Conservation (phyloP, 2,797 vertebrate genomes). For the Sebastes kiyomatsui region DNA sequence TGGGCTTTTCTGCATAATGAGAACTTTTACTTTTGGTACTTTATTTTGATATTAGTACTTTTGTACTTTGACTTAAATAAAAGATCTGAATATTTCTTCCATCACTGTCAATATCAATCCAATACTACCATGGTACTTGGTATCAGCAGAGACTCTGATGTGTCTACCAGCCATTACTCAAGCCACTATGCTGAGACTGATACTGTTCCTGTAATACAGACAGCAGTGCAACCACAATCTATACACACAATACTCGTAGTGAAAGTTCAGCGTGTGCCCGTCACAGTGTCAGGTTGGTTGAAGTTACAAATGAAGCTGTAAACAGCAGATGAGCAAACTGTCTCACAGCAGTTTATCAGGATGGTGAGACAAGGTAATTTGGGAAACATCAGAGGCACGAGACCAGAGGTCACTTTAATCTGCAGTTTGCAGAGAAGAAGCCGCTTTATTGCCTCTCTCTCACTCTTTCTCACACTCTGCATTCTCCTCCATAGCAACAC, state of each 20-base stretch:
- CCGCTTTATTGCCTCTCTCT: neutral
- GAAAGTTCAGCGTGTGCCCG: neutral
- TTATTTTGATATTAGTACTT: neutral
- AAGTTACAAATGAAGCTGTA: neutral
- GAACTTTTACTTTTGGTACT: neutral
- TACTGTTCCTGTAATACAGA: neutral
- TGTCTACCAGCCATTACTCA: neutral
- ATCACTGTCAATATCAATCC: neutral
- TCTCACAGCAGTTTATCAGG: conserved; percentile 27
- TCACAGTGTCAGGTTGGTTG: neutral
- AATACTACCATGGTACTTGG: no score
- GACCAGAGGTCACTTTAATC: conserved; percentile 63
- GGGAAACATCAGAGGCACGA: conserved; percentile 28
- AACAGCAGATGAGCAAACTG: conserved; percentile 13
- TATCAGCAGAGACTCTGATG: no score
- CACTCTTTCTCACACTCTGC: conserved; percentile 30
- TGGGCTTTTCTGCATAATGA: no score
- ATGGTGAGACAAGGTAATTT: conserved; percentile 50
- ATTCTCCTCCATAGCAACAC: conserved; percentile 52
- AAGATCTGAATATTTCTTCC: neutral
- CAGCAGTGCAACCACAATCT: neutral
- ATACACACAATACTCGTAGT: neutral
- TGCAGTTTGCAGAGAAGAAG: conserved; percentile 46
- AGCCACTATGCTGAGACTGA: neutral
- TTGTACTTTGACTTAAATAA: neutral